Conservation (phyloP, 2,888 invertebrate genomes). For the Andrena chrysosceles region DNA sequence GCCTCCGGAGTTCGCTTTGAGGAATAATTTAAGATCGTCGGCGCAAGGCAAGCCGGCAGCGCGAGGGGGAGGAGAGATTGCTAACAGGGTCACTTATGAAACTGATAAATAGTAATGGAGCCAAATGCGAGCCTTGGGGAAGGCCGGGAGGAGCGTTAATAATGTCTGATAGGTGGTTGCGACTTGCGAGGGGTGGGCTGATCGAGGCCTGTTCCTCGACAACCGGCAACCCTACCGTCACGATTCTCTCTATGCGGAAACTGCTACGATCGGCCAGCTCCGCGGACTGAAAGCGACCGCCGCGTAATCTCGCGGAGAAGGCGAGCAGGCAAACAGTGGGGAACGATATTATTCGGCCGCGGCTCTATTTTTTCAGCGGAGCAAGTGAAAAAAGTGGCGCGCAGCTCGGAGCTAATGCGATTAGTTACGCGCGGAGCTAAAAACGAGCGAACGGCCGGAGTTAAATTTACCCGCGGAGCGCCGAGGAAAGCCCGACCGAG, state of each 20-base stretch:
- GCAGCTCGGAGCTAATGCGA: conserved; percentile 52
- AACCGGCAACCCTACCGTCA: background rate
- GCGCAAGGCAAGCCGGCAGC: background rate
- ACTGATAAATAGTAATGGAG: conserved; percentile 35
- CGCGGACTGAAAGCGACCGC: background rate
- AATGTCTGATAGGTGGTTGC: conserved; percentile 12
- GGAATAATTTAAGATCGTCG: conserved; percentile 24
- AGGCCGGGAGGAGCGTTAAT: conserved; percentile 1
- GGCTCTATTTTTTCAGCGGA: conserved; percentile 41
- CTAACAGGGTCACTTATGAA: conserved; percentile 30
- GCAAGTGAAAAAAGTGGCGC: conserved; percentile 18
- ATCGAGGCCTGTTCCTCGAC: background rate
- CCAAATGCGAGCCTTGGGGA: conserved; percentile 20
- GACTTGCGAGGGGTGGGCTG: background rate
- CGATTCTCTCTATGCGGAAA: background rate
- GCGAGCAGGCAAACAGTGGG: conserved; percentile 15
- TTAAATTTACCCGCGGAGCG: conserved; percentile 76
- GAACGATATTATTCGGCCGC: conserved; percentile 43
- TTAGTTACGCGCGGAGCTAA: conserved; percentile 70
- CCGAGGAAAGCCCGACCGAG: conserved; percentile 28
- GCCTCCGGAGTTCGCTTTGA: conserved; percentile 1
- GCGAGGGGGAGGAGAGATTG: background rate
- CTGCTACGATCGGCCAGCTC: no score
- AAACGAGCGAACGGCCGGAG: conserved; percentile 61
- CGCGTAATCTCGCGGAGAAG: background rate